Evolutionary conservation across 2,888 invertebrate species (phyloP), one percentile per base, ranked within the genome.

Genomic region (Tetranychus truncatus): DNA sequence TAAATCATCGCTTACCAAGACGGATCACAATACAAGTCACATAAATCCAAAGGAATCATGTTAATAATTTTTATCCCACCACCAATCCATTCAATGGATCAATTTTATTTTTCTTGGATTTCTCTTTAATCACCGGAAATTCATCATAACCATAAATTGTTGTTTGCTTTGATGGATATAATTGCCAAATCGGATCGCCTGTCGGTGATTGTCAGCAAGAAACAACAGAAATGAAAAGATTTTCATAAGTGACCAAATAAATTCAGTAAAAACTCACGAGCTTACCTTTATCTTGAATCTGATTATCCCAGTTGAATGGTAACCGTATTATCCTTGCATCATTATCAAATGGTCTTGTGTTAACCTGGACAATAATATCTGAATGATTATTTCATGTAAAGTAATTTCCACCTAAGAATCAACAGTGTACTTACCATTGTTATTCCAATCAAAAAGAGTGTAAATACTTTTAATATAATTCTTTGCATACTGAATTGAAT

Each of bases 151-250:
- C 6, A 55, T 15, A 55, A 9, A 55, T 2, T 55, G 9, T 9
- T 15, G 9, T 55, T 55, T 55, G 55, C 15, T 55, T 55, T 15
- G 55, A 55, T 55, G 55, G 55, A 55, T 55, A 55, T 7, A 20
- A 24, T 69, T 69, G 69, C 69, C 69, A 24, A 69, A 69, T 69
- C 7, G 69, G 69, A 24, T 55, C 55, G 55, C 55, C 55, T 34
- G 34, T 34, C 0, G 34, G 34, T 5, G 3, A 34, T 34, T 34
- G n/a, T 24, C 24, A 34, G 3, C 34, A 34, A 34, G 3, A 34
- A 34, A 34, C 34, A 34, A 34, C 34, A 34, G 34, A 34, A 34
- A 34, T 34, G 34, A 34, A 34, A 34, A 34, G 34, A 34, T 34
- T 34, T 3, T 34, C 34, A 34, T 3, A 34, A 34, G 34, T 34